Conservation (phyloP, 2,797 vertebrate genomes). For the Amniataba percoides region DNA sequence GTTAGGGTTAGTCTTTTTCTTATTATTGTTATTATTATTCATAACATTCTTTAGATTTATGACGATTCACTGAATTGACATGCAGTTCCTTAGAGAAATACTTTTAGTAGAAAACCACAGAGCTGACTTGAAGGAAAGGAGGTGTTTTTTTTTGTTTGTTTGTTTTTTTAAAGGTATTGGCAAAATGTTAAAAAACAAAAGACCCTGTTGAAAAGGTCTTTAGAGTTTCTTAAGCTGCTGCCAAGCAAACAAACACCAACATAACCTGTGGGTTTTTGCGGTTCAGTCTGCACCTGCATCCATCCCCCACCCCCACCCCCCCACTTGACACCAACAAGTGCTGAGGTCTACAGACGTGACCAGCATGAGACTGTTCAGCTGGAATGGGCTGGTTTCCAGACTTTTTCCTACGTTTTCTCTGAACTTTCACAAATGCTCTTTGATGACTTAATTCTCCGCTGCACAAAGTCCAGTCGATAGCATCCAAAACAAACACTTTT, state of each 20-base stretch:
- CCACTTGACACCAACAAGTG: neutral
- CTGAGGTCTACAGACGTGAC: neutral
- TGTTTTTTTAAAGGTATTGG: neutral
- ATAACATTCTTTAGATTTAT: neutral
- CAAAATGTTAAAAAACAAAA: conserved; percentile 1
- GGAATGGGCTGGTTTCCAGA: neutral
- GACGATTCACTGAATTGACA: conserved; percentile 3
- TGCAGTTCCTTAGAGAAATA: neutral
- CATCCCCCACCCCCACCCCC: neutral
- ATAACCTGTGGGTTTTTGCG: neutral
- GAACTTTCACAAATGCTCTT: neutral
- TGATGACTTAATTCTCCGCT: neutral
- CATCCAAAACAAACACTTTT: conserved; percentile 1
- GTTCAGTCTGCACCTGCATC: conserved; percentile 3
- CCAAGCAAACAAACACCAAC: conserved; percentile 14
- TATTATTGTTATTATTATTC: too few species aligned
- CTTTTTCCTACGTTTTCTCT: neutral
- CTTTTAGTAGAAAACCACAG: neutral
- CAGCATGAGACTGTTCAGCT: neutral
- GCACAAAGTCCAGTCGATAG: conserved; percentile 6
- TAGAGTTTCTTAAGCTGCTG: neutral
- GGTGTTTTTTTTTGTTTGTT: too few species aligned
- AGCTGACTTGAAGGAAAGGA: neutral
- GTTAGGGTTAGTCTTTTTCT: neutral
- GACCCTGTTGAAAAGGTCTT: neutral